These are phyloP conservation scores for Cervus canadensis DNA, from an alignment of 2,113 vertebrate species.

Conservation along the genomic window DNA sequence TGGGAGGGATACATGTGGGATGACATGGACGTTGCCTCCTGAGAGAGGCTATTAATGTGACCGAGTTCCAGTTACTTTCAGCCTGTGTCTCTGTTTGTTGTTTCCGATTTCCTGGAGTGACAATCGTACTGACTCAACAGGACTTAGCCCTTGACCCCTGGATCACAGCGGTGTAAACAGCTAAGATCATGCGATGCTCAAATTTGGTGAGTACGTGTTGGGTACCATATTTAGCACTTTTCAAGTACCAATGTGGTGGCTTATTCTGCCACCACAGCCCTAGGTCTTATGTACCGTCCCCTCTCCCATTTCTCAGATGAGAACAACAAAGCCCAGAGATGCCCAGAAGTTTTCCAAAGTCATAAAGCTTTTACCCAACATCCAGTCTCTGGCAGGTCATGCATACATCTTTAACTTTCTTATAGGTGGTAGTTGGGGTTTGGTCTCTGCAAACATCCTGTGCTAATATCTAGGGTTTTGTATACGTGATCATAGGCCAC, in stretches of 20 bases:
- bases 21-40: not conserved
- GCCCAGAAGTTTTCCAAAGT: not conserved
- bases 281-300: not conserved
- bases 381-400: not conserved
- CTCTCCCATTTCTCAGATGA: not conserved
- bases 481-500: not conserved
- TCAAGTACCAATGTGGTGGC: not conserved
- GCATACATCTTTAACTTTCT: not conserved
- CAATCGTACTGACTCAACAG: not conserved
- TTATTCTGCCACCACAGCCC: not conserved
- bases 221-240: not conserved
- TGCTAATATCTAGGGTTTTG: not conserved
- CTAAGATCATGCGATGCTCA: not conserved
- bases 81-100: not conserved
- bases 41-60: not conserved
- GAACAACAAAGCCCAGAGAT: not conserved
- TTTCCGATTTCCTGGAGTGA: slow-evolving; percentile 20
- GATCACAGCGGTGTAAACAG: not conserved
- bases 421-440: not conserved
- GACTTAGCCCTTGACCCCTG: not conserved
- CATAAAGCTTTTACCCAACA: not conserved
- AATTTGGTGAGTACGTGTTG: not conserved
- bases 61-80: not conserved
- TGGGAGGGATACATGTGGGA: not conserved
- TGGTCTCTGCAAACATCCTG: not conserved